These are phyloP conservation scores for Diplodus sargus DNA, from an alignment of 2,797 vertebrate species.

Conservation along the genomic window DNA sequence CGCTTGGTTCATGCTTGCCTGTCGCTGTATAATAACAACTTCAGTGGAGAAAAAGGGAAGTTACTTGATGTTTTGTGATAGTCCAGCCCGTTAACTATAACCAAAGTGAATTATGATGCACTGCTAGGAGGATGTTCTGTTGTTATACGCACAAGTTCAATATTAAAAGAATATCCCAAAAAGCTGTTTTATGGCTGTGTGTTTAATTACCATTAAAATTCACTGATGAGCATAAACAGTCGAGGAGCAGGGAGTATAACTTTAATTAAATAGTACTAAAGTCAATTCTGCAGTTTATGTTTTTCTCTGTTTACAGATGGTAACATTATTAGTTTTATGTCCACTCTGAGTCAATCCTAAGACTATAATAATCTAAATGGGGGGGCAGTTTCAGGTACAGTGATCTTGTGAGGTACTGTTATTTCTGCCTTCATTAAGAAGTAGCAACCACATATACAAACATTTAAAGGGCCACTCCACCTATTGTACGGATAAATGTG, in stretches of 20 bases:
- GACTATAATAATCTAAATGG: not conserved
- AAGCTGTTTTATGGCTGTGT: not conserved
- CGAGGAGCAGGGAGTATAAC: not conserved
- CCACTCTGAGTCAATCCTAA: not conserved
- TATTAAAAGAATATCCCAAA: not conserved
- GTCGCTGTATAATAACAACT: not conserved
- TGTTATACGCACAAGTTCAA: slow-evolving; percentile 23
- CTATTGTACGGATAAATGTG: too few relatives aligned
- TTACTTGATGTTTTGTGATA: not conserved
- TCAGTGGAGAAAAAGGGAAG: not conserved
- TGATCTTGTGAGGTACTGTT: not conserved
- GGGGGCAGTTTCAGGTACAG: not conserved
- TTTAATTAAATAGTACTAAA: not conserved
- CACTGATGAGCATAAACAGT: too few relatives aligned
- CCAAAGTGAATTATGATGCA: slow-evolving; percentile 36
- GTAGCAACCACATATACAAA: too few relatives aligned
- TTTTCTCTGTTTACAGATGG: not conserved
- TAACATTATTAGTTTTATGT: not conserved
- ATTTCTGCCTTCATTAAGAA: not conserved
- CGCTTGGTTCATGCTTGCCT: not conserved
- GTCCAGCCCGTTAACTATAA: not conserved
- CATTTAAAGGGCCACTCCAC: too few relatives aligned
- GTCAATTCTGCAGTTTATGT: not conserved
- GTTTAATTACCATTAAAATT: not conserved
- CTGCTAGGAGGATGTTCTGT: slow-evolving; percentile 18